Evolutionary conservation across 2,888 invertebrate genomes (phyloP).

Genomic region (Oeneis ivallda): DNA sequence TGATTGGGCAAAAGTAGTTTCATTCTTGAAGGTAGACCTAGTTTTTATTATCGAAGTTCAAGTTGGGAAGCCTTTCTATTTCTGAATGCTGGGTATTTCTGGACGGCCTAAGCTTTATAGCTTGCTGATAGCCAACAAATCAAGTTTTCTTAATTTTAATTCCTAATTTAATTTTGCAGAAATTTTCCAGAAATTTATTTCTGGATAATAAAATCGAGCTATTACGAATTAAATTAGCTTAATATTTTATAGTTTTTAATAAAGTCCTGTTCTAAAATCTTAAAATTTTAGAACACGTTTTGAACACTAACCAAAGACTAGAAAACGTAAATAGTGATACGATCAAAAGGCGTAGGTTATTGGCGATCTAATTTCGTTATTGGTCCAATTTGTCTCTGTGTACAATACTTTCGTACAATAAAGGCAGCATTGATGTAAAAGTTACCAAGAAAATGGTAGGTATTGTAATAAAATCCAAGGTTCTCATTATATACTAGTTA

Average conservation of each 20-base stretch:
- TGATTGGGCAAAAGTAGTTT: no score
- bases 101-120: no score
- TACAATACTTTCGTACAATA: constrained; percentile 7
- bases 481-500: no score
- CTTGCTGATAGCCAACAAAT: not conserved
- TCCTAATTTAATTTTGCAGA: not conserved
- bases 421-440: constrained; percentile 22
- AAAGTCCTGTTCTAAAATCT: not conserved
- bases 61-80: no score
- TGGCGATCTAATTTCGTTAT: constrained; percentile 9
- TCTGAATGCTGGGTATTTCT: no score
- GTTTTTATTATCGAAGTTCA: no score
- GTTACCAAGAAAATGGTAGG: constrained; percentile 10
- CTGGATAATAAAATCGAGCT: not conserved
- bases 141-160: not conserved
- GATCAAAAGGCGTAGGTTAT: constrained; percentile 36
- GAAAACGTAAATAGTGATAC: constrained; percentile 24
- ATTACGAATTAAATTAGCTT: no score
- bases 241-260: not conserved
- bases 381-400: constrained; percentile 19
- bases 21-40: no score
- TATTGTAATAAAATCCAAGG: constrained; percentile 6
- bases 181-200: not conserved
- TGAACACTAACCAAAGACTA: no score
- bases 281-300: no score